Evolutionary conservation across 2,888 invertebrate species (phyloP).

Genomic region (Archaeoteleia sp.): DNA sequence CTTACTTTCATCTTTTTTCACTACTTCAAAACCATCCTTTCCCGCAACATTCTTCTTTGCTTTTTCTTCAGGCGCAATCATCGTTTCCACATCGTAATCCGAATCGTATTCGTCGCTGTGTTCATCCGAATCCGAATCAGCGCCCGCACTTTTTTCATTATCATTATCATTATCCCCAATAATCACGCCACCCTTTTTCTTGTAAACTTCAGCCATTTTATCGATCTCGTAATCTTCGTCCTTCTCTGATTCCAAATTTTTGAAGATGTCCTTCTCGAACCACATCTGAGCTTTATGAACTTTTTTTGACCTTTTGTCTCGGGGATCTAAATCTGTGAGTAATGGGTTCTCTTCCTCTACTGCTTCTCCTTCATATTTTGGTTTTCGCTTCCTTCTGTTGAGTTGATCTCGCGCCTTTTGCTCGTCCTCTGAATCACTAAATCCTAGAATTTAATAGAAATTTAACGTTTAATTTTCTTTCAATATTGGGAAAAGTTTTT

Average conservation of each 20-base stretch:
- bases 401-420: conserved; percentile 56
- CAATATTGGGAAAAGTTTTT: no score
- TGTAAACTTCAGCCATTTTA: conserved; percentile 83
- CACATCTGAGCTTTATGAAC: conserved; percentile 88
- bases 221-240: conserved; percentile 93
- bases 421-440: conserved; percentile 81
- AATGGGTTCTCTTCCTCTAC: conserved; percentile 76
- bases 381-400: conserved; percentile 49
- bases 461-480: no score
- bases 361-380: conserved; percentile 27
- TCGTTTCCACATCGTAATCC: conserved; percentile 76
- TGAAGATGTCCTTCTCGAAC: conserved; percentile 90
- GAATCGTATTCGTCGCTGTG: conserved; percentile 63
- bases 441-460: no score
- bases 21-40: conserved; percentile 83
- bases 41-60: conserved; percentile 68
- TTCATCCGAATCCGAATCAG: no score
- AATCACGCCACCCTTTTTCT: conserved; percentile 82
- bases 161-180: conserved; percentile 55
- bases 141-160: conserved; percentile 48
- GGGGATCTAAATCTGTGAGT: conserved; percentile 86
- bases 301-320: conserved; percentile 83
- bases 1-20: conserved; percentile 78
- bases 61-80: conserved; percentile 60
- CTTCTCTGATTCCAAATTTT: conserved; percentile 86